phyloP scores from a whole-genome alignment of 2,888 invertebrate genomes.

The Lochmaea capreae region DNA sequence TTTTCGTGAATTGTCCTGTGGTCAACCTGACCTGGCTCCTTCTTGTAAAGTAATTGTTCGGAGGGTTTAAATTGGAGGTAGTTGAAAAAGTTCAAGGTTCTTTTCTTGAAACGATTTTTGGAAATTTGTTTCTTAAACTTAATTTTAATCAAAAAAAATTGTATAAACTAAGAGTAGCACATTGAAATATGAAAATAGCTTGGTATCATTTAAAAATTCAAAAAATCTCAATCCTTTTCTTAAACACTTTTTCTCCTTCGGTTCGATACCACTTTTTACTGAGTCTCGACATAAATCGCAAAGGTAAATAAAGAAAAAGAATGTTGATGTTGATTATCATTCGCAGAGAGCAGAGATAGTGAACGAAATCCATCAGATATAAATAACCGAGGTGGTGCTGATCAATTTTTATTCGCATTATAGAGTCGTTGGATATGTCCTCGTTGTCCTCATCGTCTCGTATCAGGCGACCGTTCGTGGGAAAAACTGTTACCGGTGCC shows the following conservation, averaged over 20 bases:
- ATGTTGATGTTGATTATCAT: slow-evolving; percentile 10
- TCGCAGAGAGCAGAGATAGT: background rate
- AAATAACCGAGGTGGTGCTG: slow-evolving; percentile 2
- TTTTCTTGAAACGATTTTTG: too few species aligned
- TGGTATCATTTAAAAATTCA: background rate
- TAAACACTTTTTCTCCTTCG: background rate
- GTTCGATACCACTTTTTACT: background rate
- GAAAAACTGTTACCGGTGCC: slow-evolving; percentile 14
- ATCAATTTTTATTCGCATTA: slow-evolving; percentile 13
- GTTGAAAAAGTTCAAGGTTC: too few species aligned
- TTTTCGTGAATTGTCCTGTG: too few species aligned
- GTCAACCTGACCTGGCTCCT: too few species aligned
- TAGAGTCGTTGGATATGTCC: slow-evolving; percentile 13
- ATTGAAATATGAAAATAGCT: too few species aligned
- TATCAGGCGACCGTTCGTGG: background rate
- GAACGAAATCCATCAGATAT: slow-evolving; percentile 9
- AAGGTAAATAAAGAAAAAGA: background rate
- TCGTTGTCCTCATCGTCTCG: slow-evolving; percentile 4
- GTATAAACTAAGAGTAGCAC: too few species aligned
- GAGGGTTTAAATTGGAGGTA: too few species aligned
- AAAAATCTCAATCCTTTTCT: too few species aligned
- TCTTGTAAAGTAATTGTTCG: too few species aligned
- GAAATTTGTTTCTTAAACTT: too few species aligned
- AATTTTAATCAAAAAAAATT: too few species aligned
- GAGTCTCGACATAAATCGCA: background rate